These are phyloP conservation scores for Actinernus sp. DNA, from an alignment of 92 coral and sea anemone genomes.

Conservation along the genomic window DNA sequence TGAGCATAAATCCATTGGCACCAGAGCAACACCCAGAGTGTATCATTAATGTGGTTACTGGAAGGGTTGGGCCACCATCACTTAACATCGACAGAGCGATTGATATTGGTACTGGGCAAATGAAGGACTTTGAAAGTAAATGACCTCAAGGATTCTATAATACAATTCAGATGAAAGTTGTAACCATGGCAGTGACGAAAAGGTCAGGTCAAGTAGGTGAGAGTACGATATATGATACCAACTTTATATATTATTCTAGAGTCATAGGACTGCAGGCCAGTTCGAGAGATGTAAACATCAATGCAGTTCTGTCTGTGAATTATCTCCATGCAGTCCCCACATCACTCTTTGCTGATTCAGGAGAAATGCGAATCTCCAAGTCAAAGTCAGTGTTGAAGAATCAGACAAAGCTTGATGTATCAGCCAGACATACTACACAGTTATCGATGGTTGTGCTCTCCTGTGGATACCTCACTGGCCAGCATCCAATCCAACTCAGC, in stretches of 20 bases:
- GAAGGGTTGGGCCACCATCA: too few species aligned
- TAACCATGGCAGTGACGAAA: constrained; percentile 31
- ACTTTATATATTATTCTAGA: constrained; percentile 49
- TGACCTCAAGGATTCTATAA: constrained; percentile 51
- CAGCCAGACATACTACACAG: too few species aligned
- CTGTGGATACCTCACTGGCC: constrained; percentile 73
- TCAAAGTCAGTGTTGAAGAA: constrained; percentile 66
- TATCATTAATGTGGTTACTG: constrained; percentile 65
- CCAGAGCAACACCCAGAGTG: constrained; percentile 47
- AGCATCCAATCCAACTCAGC: too few species aligned
- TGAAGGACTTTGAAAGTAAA: constrained; percentile 53
- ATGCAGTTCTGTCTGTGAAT: constrained; percentile 43
- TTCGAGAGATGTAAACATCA: constrained; percentile 43
- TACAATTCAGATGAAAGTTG: constrained; percentile 50
- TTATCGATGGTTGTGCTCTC: constrained; percentile 72
- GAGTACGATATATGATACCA: constrained; percentile 43
- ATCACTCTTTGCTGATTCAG: constrained; percentile 66
- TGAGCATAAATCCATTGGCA: constrained; percentile 66
- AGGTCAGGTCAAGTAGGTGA: constrained; percentile 49
- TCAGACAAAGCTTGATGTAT: too few species aligned
- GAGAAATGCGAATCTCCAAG: constrained; percentile 51
- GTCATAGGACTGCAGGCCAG: constrained; percentile 64
- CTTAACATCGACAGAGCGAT: too few species aligned
- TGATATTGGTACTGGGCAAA: constrained; percentile 35
- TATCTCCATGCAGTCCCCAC: constrained; percentile 72